Percentiles rank a stretch among this genome's conserved stretches.
phyloP scores from a whole-genome alignment of 2,113 vertebrate genomes.

The Nyctereutes procyonoides region DNA sequence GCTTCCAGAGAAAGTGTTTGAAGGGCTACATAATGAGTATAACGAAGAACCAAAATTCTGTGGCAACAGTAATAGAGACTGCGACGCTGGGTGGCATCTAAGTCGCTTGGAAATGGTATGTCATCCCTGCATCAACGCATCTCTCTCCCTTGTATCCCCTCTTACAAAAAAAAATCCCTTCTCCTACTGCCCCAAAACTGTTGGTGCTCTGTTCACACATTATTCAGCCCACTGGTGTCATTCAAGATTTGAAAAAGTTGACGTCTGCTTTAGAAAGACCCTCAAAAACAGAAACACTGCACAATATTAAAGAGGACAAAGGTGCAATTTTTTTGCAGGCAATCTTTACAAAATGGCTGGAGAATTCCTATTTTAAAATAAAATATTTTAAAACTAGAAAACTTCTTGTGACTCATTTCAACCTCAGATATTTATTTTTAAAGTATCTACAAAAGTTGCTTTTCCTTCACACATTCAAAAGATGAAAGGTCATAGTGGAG shows the following conservation, averaged over 20 bases:
- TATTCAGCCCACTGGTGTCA: not conserved
- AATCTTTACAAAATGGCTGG: conserved; percentile 48
- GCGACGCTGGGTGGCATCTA: not conserved
- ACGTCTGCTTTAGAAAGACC: conserved; percentile 28
- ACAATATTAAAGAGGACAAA: not conserved
- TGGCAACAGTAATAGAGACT: not conserved
- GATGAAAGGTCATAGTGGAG: conserved; percentile 17
- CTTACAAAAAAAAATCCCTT: not conserved
- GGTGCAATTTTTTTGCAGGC: not conserved
- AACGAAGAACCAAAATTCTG: conserved; percentile 47
- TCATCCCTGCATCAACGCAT: not conserved
- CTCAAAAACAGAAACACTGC: not conserved
- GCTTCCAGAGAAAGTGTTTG: conserved; percentile 31
- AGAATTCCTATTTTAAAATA: conserved; percentile 58
- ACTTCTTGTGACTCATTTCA: conserved; percentile 54
- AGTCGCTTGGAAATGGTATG: not conserved
- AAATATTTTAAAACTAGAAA: conserved; percentile 46
- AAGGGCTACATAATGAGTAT: not conserved
- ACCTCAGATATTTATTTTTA: conserved; percentile 54
- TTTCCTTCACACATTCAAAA: conserved; percentile 56
- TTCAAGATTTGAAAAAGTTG: conserved; percentile 29
- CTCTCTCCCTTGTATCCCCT: not conserved
- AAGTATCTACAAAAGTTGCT: conserved; percentile 17
- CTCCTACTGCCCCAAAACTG: not conserved
- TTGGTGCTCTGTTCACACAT: not conserved